These are phyloP conservation scores for Hanleya hanleyi DNA, from an alignment of 2,888 invertebrate genomes.

Conservation along the genomic window DNA sequence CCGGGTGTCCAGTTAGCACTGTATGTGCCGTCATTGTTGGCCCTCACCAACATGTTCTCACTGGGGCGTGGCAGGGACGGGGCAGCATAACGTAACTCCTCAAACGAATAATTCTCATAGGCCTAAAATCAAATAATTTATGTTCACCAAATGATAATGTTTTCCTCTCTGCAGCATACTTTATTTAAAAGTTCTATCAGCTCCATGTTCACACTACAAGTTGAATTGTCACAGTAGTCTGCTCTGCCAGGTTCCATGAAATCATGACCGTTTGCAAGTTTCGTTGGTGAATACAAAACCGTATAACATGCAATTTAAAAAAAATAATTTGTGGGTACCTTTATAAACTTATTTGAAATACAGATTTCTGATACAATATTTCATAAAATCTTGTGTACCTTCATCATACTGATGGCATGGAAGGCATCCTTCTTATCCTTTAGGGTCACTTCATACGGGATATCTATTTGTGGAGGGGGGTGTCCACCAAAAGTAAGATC, in stretches of 20 bases:
- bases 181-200: no score
- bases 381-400: conserved; percentile 76
- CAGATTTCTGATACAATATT: no score
- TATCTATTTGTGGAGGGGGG: conserved; percentile 80
- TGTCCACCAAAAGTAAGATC: conserved; percentile 79
- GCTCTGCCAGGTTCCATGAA: no score
- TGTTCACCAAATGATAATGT: background rate
- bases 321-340: no score
- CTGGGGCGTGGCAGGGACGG: conserved; percentile 82
- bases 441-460: conserved; percentile 88
- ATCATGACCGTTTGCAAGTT: no score
- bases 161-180: background rate
- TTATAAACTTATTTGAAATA: no score
- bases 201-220: no score
- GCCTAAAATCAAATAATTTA: conserved; percentile 76
- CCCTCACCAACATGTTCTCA: conserved; percentile 86
- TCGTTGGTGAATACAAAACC: no score
- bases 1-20: conserved; percentile 94
- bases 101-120: conserved; percentile 94
- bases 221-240: no score
- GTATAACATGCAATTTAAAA: no score
- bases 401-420: conserved; percentile 96
- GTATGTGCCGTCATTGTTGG: conserved; percentile 87
- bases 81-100: conserved; percentile 86
- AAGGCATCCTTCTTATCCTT: conserved; percentile 91